phyloP scores from a whole-genome alignment of 2,888 invertebrate species.

The Luperina nickerlii region DNA sequence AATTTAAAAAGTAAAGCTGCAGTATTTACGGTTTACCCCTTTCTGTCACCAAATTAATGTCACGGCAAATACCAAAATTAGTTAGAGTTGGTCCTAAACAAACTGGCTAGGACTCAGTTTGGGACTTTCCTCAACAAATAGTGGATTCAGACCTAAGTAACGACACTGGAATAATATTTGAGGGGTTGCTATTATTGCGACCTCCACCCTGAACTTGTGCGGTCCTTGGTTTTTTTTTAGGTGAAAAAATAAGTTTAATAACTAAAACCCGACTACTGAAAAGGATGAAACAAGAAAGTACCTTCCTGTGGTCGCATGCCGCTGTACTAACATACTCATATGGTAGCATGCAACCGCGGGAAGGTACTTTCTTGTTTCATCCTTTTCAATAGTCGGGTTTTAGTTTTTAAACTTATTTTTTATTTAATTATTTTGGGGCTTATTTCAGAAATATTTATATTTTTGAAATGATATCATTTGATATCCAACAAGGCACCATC shows the following conservation, averaged over 20 bases:
- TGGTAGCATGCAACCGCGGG: too few relatives aligned
- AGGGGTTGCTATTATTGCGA: slow-evolving; percentile 44
- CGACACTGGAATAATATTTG: slow-evolving; percentile 59
- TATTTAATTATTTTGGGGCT: too few relatives aligned
- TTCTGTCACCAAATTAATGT: slow-evolving; percentile 53
- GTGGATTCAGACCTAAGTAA: slow-evolving; percentile 36
- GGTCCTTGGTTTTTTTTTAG: slow-evolving; percentile 1
- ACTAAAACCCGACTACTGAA: too few relatives aligned
- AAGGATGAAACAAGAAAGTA: too few relatives aligned
- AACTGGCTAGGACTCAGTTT: slow-evolving; percentile 54
- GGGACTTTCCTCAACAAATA: slow-evolving; percentile 56
- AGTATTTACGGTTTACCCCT: slow-evolving; percentile 24
- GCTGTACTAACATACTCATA: too few relatives aligned
- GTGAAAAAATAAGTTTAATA: not conserved
- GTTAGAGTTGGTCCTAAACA: slow-evolving; percentile 63
- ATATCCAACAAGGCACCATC: too few relatives aligned
- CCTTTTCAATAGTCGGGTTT: too few relatives aligned
- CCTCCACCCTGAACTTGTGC: slow-evolving; percentile 3
- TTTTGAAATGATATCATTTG: too few relatives aligned
- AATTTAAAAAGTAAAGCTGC: slow-evolving; percentile 53
- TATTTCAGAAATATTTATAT: too few relatives aligned
- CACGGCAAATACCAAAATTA: slow-evolving; percentile 61
- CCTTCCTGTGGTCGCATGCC: too few relatives aligned
- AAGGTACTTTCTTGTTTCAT: too few relatives aligned
- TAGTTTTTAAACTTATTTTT: too few relatives aligned